Base-by-base conservation (phyloP, 2,888 invertebrate species). In the Synanthedon myopaeformis region DNA sequence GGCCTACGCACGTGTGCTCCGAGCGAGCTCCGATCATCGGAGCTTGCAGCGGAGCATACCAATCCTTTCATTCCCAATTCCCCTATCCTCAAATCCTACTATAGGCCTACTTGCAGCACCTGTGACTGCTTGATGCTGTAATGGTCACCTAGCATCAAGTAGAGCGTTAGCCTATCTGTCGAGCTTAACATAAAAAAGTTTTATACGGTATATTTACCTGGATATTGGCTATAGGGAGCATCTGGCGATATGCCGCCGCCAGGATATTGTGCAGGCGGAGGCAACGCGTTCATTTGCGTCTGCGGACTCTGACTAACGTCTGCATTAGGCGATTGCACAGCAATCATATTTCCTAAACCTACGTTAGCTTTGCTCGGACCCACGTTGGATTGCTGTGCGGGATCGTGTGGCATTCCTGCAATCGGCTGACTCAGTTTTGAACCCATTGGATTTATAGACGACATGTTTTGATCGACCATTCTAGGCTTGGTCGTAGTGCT, bases 141-240 rank as follows among this genome's bases (percentile, higher is more conserved):
- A n/a, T n/a, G n/a, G n/a, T n/a, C 23, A 23, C 23, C 4, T 23
- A 23, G 4, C 23, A 23, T 23, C 23, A 4, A 23, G 23, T 23
- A 23, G 23, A 4, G 4, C 4, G 1, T 23, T 1, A 23, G 5
- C 1, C 23, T 23, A 23, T 23, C 23, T 23, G 5, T 23, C 5
- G 4, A 23, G 23, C 23, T 23, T 5, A 23, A 23, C 4, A 8
- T 35, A 35, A 35, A 10, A 3, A 35, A 10, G 35, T 35, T 35
- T 35, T 35, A 10, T 10, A 35, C 35, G 10, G 8, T 35, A 35
- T 35, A 35, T 54, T 65, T 71, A 86, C 86, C 86, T 74, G 86
- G 84, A 65, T 80, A 87, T 60, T 85, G 85, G 45, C 76, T 74
- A 54, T 80, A 85, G 8, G 74, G 67, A 17, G 66, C 74, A 14